These are phyloP conservation scores for Rhagium mordax DNA, from an alignment of 2,888 invertebrate genomes.

Conservation along the genomic window DNA sequence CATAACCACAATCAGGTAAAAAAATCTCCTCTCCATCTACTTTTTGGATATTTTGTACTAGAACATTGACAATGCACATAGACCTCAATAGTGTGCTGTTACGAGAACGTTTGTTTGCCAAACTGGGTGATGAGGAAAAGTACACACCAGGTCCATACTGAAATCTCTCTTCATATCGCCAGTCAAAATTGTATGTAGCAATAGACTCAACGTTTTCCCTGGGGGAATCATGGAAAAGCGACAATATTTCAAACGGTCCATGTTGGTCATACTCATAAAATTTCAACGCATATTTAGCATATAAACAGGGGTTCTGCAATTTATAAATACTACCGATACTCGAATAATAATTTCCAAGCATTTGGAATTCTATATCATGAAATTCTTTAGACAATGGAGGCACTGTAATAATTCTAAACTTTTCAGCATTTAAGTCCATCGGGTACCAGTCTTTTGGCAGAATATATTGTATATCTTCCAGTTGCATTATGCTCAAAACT, in stretches of 20 bases:
- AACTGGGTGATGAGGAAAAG: slow-evolving; percentile 57
- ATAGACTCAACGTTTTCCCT: slow-evolving; percentile 57
- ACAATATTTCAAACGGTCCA: slow-evolving; percentile 39
- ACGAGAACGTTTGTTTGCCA: slow-evolving; percentile 58
- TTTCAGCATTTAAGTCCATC: slow-evolving; percentile 41
- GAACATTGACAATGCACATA: slow-evolving; percentile 62
- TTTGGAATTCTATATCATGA: slow-evolving; percentile 3
- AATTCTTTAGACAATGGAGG: slow-evolving; percentile 38
- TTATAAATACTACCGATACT: slow-evolving; percentile 48
- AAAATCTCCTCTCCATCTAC: slow-evolving; percentile 43
- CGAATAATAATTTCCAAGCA: slow-evolving; percentile 35
- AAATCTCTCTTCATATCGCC: slow-evolving; percentile 56
- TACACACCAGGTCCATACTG: slow-evolving; percentile 63
- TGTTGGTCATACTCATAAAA: slow-evolving; percentile 55
- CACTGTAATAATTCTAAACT: slow-evolving; percentile 40
- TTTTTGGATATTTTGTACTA: slow-evolving; percentile 54
- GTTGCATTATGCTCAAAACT: slow-evolving; percentile 39
- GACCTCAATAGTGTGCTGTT: slow-evolving; percentile 55
- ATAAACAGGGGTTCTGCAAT: slow-evolving; percentile 59
- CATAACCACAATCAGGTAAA: slow-evolving; percentile 57
- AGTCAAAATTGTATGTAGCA: slow-evolving; percentile 59
- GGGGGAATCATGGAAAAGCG: slow-evolving; percentile 60
- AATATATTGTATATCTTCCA: slow-evolving; percentile 38
- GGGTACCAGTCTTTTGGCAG: slow-evolving; percentile 47
- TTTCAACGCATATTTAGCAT: slow-evolving; percentile 56